These are phyloP conservation scores for Gibbula magus DNA, from an alignment of 2,888 invertebrate species.

Conservation along the genomic window DNA sequence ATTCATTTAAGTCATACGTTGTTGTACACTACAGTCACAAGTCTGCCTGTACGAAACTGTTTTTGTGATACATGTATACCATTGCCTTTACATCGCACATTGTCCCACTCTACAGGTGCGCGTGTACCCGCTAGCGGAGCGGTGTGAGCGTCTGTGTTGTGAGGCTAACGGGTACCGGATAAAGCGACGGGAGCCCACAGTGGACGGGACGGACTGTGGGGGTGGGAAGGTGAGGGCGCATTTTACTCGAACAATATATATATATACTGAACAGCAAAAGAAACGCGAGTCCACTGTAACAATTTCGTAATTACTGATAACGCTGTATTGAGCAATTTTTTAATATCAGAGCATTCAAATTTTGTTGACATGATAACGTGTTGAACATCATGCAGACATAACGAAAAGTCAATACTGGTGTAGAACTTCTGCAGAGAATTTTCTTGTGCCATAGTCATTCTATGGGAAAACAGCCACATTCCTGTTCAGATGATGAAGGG, in stretches of 20 bases:
- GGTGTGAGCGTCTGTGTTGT: constrained; percentile 65
- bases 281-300: no score
- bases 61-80: not conserved
- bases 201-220: constrained; percentile 63
- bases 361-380: no score
- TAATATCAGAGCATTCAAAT: no score
- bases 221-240: constrained; percentile 48
- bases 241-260: not conserved
- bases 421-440: no score
- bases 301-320: no score
- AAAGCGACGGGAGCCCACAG: constrained; percentile 62
- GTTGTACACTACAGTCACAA: not conserved
- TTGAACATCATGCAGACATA: no score
- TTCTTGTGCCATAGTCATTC: no score
- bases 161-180: constrained; percentile 62
- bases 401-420: no score
- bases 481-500: no score
- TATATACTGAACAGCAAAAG: no score
- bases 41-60: not conserved
- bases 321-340: no score
- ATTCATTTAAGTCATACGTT: not conserved
- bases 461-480: no score
- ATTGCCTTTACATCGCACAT: not conserved
- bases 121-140: constrained; percentile 38
- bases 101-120: not conserved